These are phyloP conservation scores for Epinotia brunnichana DNA, from an alignment of 2,888 invertebrate genomes.

Conservation along the genomic window DNA sequence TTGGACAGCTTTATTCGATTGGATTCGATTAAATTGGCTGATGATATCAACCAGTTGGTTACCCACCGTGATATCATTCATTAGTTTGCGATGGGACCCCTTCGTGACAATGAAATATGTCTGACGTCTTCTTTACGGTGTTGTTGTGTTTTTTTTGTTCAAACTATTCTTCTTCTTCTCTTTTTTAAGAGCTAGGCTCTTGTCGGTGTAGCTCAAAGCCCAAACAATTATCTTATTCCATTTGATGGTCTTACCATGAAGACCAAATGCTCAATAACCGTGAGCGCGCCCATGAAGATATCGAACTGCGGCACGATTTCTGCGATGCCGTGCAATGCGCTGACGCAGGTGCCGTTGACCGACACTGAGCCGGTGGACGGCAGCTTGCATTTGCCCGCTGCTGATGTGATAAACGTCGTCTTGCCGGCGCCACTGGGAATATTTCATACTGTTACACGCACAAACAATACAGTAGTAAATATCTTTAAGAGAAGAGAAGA, in stretches of 20 bases:
- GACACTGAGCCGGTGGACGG: constrained; percentile 72
- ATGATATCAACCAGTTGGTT: too few species aligned
- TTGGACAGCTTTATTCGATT: too few species aligned
- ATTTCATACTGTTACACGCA: background rate
- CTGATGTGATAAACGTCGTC: constrained; percentile 81
- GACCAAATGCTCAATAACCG: constrained; percentile 86
- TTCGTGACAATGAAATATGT: background rate
- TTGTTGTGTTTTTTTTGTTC: too few species aligned
- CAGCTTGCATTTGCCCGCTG: constrained; percentile 80
- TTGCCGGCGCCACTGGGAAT: constrained; percentile 83
- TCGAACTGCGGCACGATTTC: constrained; percentile 87
- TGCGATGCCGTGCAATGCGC: constrained; percentile 67
- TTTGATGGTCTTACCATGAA: constrained; percentile 82
- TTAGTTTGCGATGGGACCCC: background rate
- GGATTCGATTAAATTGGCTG: too few species aligned
- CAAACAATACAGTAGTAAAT: too few species aligned
- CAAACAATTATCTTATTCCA: too few species aligned
- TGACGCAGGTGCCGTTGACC: constrained; percentile 76
- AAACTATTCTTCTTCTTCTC: too few species aligned
- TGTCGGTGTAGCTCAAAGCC: too few species aligned
- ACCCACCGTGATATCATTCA: too few species aligned
- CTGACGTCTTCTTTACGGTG: too few species aligned
- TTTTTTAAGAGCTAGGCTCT: too few species aligned
- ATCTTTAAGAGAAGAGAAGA: too few species aligned
- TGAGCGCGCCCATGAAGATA: constrained; percentile 85